phyloP scores from a whole-genome alignment of 2,797 vertebrate genomes.

The Typhlichthys eigenmanni region DNA sequence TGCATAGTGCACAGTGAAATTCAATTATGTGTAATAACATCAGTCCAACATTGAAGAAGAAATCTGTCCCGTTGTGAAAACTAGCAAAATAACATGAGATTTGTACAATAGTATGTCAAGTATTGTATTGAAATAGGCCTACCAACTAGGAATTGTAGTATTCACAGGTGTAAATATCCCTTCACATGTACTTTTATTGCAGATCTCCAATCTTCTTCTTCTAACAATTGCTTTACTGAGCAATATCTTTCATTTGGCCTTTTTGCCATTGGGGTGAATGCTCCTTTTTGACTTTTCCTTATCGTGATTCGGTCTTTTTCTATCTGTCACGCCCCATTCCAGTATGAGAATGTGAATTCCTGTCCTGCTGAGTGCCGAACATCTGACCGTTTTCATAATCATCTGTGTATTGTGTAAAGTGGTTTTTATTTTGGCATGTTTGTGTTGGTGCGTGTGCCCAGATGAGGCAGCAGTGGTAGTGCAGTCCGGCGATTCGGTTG shows the following conservation, averaged over 20 bases:
- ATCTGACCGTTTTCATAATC: neutral
- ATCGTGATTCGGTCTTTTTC: neutral
- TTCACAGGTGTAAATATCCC: neutral
- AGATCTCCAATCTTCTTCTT: neutral
- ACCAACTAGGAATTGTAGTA: too few species aligned
- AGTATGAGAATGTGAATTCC: slow-evolving; percentile 6
- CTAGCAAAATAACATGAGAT: too few species aligned
- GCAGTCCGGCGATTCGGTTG: slow-evolving; percentile 83
- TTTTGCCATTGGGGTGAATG: neutral
- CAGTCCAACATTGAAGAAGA: too few species aligned
- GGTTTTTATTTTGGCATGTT: too few species aligned
- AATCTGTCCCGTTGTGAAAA: too few species aligned
- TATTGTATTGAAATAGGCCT: too few species aligned
- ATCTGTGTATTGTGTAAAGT: neutral
- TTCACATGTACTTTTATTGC: neutral
- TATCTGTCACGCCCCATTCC: neutral
- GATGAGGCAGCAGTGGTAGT: slow-evolving; percentile 74
- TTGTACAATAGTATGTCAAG: too few species aligned
- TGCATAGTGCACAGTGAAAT: too few species aligned
- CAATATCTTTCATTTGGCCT: neutral
- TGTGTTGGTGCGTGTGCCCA: slow-evolving; percentile 50
- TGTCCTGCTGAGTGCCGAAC: neutral
- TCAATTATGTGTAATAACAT: too few species aligned
- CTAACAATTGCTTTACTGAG: neutral
- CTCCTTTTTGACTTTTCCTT: neutral